A percentile compares a stretch with the other conserved stretches of the same genome.
Evolutionary conservation across 2,113 vertebrate genomes (phyloP).

Genomic region (Chloroceryle aenea): DNA sequence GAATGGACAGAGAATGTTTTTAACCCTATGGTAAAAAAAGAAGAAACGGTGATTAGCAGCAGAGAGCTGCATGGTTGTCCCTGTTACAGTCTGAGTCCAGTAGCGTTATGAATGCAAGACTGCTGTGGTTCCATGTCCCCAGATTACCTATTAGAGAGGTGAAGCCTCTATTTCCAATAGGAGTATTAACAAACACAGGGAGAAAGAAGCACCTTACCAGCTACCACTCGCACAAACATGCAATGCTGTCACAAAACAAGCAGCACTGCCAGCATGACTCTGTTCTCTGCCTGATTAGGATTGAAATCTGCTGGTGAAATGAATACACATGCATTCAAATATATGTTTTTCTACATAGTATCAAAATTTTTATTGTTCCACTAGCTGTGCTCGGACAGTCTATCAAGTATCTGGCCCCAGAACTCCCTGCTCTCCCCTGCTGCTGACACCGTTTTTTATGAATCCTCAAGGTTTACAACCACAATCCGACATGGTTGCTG

Average conservation of each 20-base stretch:
- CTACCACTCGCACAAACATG: neutral
- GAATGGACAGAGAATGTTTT: neutral
- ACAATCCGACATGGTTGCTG: rapidly evolving
- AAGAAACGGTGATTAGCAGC: neutral
- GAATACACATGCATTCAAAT: no score
- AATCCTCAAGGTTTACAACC: neutral
- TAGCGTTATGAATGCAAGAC: neutral
- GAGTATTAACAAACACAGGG: neutral
- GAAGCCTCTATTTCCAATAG: neutral
- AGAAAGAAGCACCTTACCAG: neutral
- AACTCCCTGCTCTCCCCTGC: neutral
- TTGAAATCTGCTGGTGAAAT: neutral
- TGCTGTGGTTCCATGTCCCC: neutral
- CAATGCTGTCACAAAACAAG: neutral
- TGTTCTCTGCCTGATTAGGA: neutral
- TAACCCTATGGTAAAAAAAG: neutral
- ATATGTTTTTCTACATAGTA: neutral
- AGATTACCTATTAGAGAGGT: neutral
- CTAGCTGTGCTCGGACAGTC: neutral
- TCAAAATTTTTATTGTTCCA: neutral
- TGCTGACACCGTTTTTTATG: no score
- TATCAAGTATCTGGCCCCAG: neutral
- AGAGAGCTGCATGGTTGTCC: neutral
- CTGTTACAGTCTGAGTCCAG: neutral
- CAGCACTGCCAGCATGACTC: neutral